Evolutionary conservation across 2,113 vertebrate genomes (phyloP).

Genomic region (Casuarius casuarius): DNA sequence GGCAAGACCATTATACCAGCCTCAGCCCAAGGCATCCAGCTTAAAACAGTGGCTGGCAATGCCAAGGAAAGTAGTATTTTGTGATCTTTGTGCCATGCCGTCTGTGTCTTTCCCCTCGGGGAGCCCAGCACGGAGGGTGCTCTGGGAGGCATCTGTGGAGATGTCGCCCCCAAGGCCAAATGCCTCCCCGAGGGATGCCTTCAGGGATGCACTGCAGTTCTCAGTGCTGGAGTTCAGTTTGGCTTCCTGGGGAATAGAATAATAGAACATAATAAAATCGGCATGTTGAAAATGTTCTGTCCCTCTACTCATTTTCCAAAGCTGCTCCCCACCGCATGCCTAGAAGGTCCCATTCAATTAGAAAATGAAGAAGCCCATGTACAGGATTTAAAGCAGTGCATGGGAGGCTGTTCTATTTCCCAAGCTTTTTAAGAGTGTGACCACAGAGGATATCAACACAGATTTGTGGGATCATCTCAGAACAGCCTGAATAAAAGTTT

Average conservation of each 20-base stretch:
- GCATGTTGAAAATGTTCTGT: slow-evolving; percentile 40
- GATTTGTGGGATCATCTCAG: slow-evolving; percentile 49
- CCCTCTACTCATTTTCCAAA: background rate
- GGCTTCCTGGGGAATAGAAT: slow-evolving; percentile 18
- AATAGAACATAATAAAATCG: slow-evolving; percentile 37
- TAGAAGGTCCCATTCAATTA: slow-evolving; percentile 53
- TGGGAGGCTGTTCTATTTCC: slow-evolving; percentile 19
- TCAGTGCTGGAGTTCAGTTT: background rate
- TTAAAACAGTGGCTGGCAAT: background rate
- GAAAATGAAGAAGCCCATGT: slow-evolving; percentile 15
- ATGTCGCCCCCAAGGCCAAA: background rate
- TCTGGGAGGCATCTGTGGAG: background rate
- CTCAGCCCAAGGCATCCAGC: background rate
- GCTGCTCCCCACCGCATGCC: slow-evolving; percentile 20
- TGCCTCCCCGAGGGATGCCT: background rate
- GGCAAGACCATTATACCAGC: background rate
- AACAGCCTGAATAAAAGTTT: slow-evolving; percentile 51
- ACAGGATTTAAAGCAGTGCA: slow-evolving; percentile 12
- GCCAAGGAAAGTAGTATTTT: background rate
- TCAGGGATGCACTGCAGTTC: background rate
- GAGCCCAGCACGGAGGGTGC: background rate
- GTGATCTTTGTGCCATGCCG: background rate
- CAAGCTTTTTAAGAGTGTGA: slow-evolving; percentile 27
- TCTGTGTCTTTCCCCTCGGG: background rate
- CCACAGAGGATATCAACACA: slow-evolving; percentile 53